Evolutionary conservation across 2,113 vertebrate species (phyloP), one percentile per base, ranked within the genome.

Genomic region (Laticauda colubrina): DNA sequence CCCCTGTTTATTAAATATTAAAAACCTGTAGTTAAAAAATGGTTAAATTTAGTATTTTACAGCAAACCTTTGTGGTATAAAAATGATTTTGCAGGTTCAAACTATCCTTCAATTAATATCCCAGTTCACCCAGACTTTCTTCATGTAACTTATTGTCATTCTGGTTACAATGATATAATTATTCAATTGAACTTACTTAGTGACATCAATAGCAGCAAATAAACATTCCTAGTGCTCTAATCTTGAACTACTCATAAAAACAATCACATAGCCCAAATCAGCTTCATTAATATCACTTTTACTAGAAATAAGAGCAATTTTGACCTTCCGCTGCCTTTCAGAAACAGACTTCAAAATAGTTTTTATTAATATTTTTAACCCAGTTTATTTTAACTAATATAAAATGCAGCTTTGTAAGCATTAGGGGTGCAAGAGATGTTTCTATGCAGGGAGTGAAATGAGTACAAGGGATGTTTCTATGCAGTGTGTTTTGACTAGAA

Each of bases 21-120:
- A 81, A 89, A 89, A 94, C 95, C 94, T 92, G 92, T 92, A 94
- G 90, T 56, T 94, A 92, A 96, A 54, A 75, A 34, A 75, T 24
- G 10, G 5, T 21, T 90, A 21, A n/a, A 20, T 5, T 15, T 26
- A 90, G 34, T 24, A 75, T 69, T 75, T 34, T 90, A 5, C 90
- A 85, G 53, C 12, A 54, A 56, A 43, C 23, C 9, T 85, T 90
- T 85, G 34, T 54, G n/a, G 14, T 85, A 34, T 7, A n/a, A 69
- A 26, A 85, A 91, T 23, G 15, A 24, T 91, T 29, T 43, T 14
- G 6, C 11, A 55, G 29, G n/a, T n/a, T n/a, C 61, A n/a, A 54
- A 81, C 39, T 53, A 15, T 29, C 54, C 23, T 48, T 89, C 29
- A 34, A 18, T 34, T n/a, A 69, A 69, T 14, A 69, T 69, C 29